Evolutionary conservation across 2,888 invertebrate species (phyloP).

Genomic region (Noctuana brunneofusca): DNA sequence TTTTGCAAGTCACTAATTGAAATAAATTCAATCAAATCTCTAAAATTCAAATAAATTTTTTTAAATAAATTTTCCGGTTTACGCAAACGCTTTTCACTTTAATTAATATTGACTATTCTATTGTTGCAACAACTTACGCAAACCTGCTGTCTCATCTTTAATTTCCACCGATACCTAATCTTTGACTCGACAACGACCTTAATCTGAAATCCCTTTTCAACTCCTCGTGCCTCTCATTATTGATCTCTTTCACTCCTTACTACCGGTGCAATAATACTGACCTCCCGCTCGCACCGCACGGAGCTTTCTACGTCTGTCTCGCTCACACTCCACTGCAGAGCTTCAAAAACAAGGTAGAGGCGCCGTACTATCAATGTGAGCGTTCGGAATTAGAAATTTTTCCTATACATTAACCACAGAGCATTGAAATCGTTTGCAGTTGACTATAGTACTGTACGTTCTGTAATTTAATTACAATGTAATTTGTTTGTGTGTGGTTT

Average conservation of each 20-base stretch:
- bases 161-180: constrained; percentile 64
- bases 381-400: constrained; percentile 71
- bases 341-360: constrained; percentile 80
- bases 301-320: constrained; percentile 52
- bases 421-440: constrained; percentile 42
- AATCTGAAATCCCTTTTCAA: constrained; percentile 84
- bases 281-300: constrained; percentile 51
- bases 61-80: no score
- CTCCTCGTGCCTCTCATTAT: constrained; percentile 82
- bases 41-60: no score
- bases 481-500: constrained; percentile 21
- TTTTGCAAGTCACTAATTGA: no score
- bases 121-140: neutral
- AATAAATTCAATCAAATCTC: no score
- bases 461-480: constrained; percentile 12
- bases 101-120: neutral
- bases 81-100: neutral
- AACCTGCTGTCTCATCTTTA: constrained; percentile 47
- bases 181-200: constrained; percentile 81
- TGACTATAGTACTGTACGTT: constrained; percentile 17
- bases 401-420: constrained; percentile 64
- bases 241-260: constrained; percentile 83
- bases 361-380: constrained; percentile 71
- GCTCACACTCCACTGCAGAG: constrained; percentile 78
- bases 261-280: constrained; percentile 79